Evolutionary conservation across 2,113 vertebrate species (phyloP).

Genomic region (Pachypanchax playfairii): DNA sequence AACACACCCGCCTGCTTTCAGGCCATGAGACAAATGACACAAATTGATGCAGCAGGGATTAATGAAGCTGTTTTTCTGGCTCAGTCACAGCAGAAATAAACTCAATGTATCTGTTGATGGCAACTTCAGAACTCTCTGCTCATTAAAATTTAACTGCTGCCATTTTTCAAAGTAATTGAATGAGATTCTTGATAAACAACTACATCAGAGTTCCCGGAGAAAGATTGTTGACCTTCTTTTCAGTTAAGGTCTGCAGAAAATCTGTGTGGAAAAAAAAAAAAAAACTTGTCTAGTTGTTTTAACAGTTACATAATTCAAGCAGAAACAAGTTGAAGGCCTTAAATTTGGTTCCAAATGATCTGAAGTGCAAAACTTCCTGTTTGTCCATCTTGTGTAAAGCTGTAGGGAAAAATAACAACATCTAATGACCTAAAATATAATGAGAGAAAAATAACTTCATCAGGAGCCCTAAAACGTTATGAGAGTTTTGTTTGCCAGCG

Average conservation of each 20-base stretch:
- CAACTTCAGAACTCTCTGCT: constrained; percentile 20
- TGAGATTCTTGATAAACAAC: neutral
- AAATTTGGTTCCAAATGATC: neutral
- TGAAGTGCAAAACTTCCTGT: neutral
- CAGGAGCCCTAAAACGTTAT: no score
- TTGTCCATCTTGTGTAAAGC: no score
- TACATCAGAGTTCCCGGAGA: neutral
- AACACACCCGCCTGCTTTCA: constrained; percentile 37
- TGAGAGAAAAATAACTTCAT: no score
- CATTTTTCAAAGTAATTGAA: constrained; percentile 32
- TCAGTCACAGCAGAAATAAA: constrained; percentile 14
- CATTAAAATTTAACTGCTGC: constrained; percentile 25
- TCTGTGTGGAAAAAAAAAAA: no score
- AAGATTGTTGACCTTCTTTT: neutral
- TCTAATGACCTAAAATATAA: no score
- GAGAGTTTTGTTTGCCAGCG: no score
- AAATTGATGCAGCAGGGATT: constrained; percentile 28
- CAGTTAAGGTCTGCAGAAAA: neutral
- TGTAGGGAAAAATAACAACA: no score
- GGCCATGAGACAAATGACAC: constrained; percentile 37
- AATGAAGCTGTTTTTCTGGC: constrained; percentile 35
- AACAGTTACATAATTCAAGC: neutral
- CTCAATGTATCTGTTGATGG: constrained; percentile 14
- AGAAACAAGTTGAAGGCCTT: neutral
- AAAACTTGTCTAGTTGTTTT: no score